Conservation (phyloP, 2,888 invertebrate genomes). For the Lumbricus terrestris region DNA sequence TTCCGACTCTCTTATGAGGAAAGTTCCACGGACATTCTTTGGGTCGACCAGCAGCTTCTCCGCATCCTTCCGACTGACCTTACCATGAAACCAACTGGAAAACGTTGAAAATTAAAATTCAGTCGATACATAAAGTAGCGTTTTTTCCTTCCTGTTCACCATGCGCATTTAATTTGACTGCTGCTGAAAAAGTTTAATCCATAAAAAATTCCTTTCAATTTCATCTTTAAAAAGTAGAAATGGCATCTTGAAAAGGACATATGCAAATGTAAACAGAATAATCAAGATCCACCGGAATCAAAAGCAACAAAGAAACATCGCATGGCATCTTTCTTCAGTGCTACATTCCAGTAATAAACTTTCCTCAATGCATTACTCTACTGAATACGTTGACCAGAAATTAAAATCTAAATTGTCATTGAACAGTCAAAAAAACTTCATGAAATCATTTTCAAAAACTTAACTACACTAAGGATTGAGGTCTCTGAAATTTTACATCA, state of each 20-base stretch:
- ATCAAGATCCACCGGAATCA: neutral
- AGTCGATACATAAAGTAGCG: neutral
- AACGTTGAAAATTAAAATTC: neutral
- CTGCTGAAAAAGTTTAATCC: too few species aligned
- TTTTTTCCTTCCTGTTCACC: neutral
- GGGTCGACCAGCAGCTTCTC: slow-evolving; percentile 87
- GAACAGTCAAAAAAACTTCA: neutral
- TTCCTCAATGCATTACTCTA: neutral
- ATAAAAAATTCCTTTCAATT: too few species aligned
- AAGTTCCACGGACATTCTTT: slow-evolving; percentile 87
- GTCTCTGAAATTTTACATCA: too few species aligned
- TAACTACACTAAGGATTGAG: too few species aligned
- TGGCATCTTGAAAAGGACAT: neutral
- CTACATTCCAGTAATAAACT: too few species aligned
- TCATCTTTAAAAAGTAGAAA: neutral
- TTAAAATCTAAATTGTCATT: neutral
- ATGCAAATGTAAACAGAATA: neutral
- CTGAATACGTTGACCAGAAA: neutral
- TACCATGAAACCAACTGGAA: slow-evolving; percentile 90
- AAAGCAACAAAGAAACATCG: neutral
- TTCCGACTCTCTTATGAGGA: slow-evolving; percentile 91
- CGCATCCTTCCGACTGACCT: slow-evolving; percentile 92
- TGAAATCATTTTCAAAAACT: neutral
- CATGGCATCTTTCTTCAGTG: neutral
- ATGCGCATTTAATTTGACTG: neutral